phyloP scores from a whole-genome alignment of 2,888 invertebrate species.

The Phengaris alcon region DNA sequence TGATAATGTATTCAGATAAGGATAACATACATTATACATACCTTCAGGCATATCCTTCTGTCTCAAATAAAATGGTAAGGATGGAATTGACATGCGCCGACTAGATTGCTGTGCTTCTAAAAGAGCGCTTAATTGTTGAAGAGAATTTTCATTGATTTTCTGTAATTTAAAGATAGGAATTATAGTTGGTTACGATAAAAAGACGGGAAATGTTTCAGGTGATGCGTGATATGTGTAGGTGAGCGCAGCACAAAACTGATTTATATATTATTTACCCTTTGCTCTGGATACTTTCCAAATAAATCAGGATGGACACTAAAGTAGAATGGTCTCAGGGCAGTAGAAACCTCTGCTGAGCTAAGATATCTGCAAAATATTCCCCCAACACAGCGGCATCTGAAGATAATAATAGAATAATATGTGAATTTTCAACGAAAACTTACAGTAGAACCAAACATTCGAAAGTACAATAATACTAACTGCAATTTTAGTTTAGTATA shows the following conservation, averaged over 20 bases:
- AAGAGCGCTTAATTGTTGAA: constrained; percentile 92
- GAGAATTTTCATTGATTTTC: constrained; percentile 92
- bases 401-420: background rate
- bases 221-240: background rate
- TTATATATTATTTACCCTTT: constrained; percentile 81
- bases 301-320: constrained; percentile 97
- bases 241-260: constrained; percentile 9
- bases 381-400: constrained; percentile 49
- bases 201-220: background rate
- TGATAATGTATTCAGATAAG: background rate
- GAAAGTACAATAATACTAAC: background rate
- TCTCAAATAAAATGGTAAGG: constrained; percentile 89
- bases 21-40: background rate
- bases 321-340: constrained; percentile 95
- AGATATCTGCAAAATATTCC: constrained; percentile 64
- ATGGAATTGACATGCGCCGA: constrained; percentile 78
- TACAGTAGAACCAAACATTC: background rate
- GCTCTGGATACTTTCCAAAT: constrained; percentile 93
- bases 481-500: constrained; percentile 27
- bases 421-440: background rate
- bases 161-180: constrained; percentile 50
- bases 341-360: constrained; percentile 91
- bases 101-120: constrained; percentile 87
- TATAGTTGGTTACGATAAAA: background rate
- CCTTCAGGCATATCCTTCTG: constrained; percentile 79